Conservation (phyloP, 2,113 vertebrate genomes). For the Gallinago undulata region DNA sequence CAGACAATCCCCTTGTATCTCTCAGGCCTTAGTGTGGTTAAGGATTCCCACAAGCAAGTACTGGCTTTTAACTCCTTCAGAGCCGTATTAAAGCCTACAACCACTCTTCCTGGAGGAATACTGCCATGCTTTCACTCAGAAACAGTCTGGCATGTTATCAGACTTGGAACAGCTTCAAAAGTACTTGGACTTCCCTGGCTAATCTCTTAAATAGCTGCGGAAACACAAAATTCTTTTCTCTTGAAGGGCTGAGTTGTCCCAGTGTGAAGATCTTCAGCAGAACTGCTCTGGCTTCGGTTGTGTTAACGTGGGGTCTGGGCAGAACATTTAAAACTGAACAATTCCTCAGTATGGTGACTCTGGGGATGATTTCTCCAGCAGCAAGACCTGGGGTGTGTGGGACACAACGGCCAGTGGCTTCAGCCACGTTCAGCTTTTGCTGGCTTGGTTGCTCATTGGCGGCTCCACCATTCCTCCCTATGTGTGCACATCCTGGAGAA, state of each 20-base stretch:
- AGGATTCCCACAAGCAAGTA: neutral
- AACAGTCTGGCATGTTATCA: neutral
- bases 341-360: accelerated
- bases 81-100: neutral
- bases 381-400: too few relatives aligned
- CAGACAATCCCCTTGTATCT: constrained; percentile 45
- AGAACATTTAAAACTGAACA: neutral
- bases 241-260: neutral
- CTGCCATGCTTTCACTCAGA: neutral
- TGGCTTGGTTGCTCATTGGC: neutral
- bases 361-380: accelerated
- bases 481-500: accelerated
- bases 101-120: neutral
- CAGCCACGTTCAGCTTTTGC: neutral
- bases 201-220: neutral
- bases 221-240: neutral
- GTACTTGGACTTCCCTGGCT: neutral
- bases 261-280: neutral
- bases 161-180: neutral
- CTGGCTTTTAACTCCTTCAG: constrained; percentile 3
- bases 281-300: neutral
- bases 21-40: neutral
- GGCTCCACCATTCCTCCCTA: accelerated
- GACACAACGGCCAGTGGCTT: neutral
- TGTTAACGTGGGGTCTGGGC: accelerated